Percentiles rank a stretch among this genome's conserved stretches.
These are phyloP conservation scores for Aleiodes leptofemur DNA, from an alignment of 2,888 invertebrate genomes.

Conservation along the genomic window DNA sequence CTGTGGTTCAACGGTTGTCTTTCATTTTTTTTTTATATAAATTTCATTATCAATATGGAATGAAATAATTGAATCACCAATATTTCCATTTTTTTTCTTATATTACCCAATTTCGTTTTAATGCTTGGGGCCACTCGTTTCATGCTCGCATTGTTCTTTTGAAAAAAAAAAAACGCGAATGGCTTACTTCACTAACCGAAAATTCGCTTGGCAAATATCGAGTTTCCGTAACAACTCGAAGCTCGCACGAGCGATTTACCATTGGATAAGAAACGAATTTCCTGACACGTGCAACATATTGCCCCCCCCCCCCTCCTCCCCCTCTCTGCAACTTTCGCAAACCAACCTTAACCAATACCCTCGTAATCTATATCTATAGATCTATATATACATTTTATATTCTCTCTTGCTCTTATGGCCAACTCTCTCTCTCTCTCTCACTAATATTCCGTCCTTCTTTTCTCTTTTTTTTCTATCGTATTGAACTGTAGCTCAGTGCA, in stretches of 20 bases:
- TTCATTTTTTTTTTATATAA: too few species aligned
- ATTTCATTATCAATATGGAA: too few species aligned
- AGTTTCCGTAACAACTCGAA: conserved; percentile 40
- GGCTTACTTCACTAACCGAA: conserved; percentile 6
- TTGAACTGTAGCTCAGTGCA: conserved; percentile 62
- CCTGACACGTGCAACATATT: conserved; percentile 59
- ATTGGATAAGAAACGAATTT: conserved; percentile 59
- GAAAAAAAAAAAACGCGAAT: background rate
- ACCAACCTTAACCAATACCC: conserved; percentile 43
- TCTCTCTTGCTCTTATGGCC: conserved; percentile 3
- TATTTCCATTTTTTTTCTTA: too few species aligned
- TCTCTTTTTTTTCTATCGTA: conserved; percentile 9
- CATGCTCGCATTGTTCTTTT: background rate
- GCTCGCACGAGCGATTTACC: conserved; percentile 47
- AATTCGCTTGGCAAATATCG: conserved; percentile 45
- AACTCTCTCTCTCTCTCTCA: conserved; percentile 19
- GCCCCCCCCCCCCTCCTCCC: conserved; percentile 3
- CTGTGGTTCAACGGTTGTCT: too few species aligned
- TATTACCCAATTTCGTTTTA: background rate
- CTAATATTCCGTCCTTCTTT: conserved; percentile 19
- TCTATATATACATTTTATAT: conserved; percentile 47
- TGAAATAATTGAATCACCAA: too few species aligned
- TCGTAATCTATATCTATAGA: conserved; percentile 24
- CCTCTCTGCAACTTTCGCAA: conserved; percentile 40
- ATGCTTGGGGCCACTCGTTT: background rate